These are phyloP conservation scores for Tachina lurida DNA, from an alignment of 2,888 invertebrate genomes.

Conservation along the genomic window DNA sequence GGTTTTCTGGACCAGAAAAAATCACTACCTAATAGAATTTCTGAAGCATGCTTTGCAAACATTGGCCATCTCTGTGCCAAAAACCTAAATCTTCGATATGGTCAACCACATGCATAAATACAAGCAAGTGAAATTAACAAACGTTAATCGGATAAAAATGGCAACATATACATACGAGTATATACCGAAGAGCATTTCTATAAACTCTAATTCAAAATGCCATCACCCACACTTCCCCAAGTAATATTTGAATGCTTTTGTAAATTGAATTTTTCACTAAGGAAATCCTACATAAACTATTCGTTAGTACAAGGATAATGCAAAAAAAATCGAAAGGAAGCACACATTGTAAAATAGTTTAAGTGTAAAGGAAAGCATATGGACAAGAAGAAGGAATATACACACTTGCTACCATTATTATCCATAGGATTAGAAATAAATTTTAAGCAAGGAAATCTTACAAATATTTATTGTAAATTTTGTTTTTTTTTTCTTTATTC, in stretches of 20 bases:
- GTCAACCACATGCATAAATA: conserved; percentile 57
- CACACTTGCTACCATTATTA: not conserved
- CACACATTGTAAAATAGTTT: not conserved
- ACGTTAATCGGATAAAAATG: conserved; percentile 66
- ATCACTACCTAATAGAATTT: too few species aligned
- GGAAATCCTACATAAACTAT: conserved; percentile 60
- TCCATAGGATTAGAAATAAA: not conserved
- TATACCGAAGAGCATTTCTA: conserved; percentile 40
- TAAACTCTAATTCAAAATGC: conserved; percentile 49
- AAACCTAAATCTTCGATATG: conserved; percentile 26
- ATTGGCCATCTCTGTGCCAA: conserved; percentile 26
- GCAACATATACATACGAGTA: not conserved
- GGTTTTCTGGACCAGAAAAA: too few species aligned
- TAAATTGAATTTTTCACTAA: conserved; percentile 63
- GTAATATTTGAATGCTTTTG: conserved; percentile 46
- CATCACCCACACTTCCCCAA: conserved; percentile 42
- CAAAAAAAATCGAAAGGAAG: not conserved
- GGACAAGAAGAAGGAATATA: not conserved
- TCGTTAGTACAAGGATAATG: conserved; percentile 20
- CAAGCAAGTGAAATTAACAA: conserved; percentile 60
- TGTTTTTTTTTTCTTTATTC: conserved; percentile 43
- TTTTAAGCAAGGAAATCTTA: not conserved
- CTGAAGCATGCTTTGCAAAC: not conserved
- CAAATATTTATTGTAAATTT: not conserved
- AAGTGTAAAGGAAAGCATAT: conserved; percentile 3